phyloP scores from a whole-genome alignment of 2,888 invertebrate species.

The Stegophylla sp. region DNA sequence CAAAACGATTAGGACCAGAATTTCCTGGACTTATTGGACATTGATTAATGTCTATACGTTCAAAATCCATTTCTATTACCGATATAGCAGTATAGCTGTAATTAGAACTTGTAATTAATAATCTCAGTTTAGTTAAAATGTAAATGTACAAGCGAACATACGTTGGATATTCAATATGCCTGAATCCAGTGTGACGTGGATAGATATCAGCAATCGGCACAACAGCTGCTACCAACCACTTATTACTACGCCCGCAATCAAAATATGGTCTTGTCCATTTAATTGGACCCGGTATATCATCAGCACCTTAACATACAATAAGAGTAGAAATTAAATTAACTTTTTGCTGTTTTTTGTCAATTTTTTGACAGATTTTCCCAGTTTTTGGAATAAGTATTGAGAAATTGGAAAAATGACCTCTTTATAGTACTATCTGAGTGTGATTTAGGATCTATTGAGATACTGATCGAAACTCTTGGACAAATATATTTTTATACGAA shows the following conservation, averaged over 20 bases:
- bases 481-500: not conserved
- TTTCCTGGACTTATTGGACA: conserved; percentile 91
- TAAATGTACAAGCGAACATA: conserved; percentile 67
- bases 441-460: no score
- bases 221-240: conserved; percentile 93
- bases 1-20: conserved; percentile 85
- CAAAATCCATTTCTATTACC: conserved; percentile 94
- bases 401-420: no score
- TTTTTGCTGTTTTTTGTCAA: no score
- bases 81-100: conserved; percentile 86
- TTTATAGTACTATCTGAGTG: no score
- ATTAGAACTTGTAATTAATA: conserved; percentile 4
- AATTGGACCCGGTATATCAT: conserved; percentile 90
- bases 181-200: conserved; percentile 89
- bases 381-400: no score
- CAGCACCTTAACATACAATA: conserved; percentile 76
- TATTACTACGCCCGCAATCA: conserved; percentile 93
- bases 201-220: conserved; percentile 95
- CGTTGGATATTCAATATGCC: conserved; percentile 93
- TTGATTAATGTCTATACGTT: conserved; percentile 96
- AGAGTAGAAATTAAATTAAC: no score
- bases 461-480: no score
- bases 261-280: conserved; percentile 94
- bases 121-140: not conserved
- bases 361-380: no score